Conservation (phyloP, 37 sponge, comb jelly and placozoan species). For the Bolinopsis microptera region DNA sequence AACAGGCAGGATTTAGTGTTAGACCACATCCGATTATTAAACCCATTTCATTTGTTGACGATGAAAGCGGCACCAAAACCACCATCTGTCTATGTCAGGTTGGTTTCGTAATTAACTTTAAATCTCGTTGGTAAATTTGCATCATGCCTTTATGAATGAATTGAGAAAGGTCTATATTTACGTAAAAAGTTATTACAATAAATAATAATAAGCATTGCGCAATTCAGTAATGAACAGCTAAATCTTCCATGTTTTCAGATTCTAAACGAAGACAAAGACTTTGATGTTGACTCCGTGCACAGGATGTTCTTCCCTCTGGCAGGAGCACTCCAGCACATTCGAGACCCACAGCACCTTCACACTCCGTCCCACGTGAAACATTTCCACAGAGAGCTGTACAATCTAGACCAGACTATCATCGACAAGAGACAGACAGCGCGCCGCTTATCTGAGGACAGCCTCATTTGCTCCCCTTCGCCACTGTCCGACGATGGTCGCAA, state of each 20-base stretch:
- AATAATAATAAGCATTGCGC: no score
- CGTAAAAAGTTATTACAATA: no score
- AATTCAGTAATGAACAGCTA: no score
- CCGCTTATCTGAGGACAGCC: background rate
- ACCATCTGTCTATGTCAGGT: constrained; percentile 65
- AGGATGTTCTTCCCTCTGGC: constrained; percentile 63
- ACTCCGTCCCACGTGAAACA: constrained; percentile 37
- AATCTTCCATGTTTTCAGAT: background rate
- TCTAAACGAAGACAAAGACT: constrained; percentile 18
- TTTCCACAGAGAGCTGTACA: constrained; percentile 49
- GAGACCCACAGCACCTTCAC: constrained; percentile 48
- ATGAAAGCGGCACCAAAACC: background rate
- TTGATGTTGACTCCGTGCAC: background rate
- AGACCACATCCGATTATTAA: constrained; percentile 59
- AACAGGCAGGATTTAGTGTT: constrained; percentile 59
- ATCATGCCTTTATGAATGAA: no score
- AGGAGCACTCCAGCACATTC: constrained; percentile 44
- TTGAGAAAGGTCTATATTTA: no score
- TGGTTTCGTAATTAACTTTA: no score
- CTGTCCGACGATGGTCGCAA: constrained; percentile 57
- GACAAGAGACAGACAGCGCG: constrained; percentile 61
- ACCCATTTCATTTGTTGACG: constrained; percentile 39
- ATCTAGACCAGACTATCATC: constrained; percentile 51
- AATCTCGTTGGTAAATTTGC: no score
- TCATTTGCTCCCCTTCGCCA: constrained; percentile 55